Percentiles rank a stretch among this genome's conserved stretches.
phyloP scores from a whole-genome alignment of 2,113 vertebrate genomes.

The Crotalus horridus region DNA sequence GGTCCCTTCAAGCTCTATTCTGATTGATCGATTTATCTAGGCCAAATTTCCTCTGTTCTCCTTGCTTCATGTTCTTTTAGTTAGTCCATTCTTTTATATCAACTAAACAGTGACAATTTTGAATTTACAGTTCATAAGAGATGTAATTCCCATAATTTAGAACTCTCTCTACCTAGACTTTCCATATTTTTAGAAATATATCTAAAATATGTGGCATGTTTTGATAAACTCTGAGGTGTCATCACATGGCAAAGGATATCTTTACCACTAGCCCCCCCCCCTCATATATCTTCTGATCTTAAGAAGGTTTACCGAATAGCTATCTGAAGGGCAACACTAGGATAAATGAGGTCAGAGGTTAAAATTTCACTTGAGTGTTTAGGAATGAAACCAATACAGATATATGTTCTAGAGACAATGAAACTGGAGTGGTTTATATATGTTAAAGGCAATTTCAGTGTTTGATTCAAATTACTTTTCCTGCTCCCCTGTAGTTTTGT shows the following conservation, averaged over 20 bases:
- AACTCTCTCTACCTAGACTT: background rate
- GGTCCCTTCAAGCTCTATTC: background rate
- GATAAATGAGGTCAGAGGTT: background rate
- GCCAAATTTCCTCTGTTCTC: background rate
- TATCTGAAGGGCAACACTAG: background rate
- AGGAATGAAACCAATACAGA: background rate
- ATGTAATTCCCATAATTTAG: background rate
- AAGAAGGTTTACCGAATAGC: background rate
- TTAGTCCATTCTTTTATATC: background rate
- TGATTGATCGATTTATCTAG: background rate
- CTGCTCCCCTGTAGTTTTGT: background rate
- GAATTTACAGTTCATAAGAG: background rate
- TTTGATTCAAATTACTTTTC: background rate
- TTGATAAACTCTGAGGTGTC: background rate
- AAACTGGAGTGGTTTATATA: background rate
- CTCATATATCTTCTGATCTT: background rate
- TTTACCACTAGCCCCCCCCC: background rate
- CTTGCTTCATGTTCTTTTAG: background rate
- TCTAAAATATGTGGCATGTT: background rate
- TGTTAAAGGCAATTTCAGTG: background rate
- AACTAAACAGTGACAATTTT: background rate
- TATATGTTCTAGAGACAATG: background rate
- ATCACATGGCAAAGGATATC: background rate
- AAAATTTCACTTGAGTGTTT: background rate
- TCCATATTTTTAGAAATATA: background rate